Percentiles rank a stretch among this genome's conserved stretches.
Conservation (phyloP, 2,888 invertebrate genomes). For the Eupelmus urozonus region DNA sequence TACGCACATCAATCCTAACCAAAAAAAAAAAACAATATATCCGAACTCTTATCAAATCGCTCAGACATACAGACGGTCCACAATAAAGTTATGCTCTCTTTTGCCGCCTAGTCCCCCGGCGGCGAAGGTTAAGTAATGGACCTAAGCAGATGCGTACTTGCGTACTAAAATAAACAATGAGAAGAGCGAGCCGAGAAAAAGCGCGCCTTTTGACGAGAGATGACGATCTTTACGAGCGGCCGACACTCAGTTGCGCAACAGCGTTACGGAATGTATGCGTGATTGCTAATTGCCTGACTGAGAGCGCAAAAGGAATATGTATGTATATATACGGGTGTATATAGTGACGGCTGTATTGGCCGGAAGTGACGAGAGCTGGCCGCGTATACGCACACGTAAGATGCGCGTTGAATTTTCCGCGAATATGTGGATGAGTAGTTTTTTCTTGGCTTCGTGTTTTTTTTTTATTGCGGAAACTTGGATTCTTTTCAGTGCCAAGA, state of each 20-base stretch:
- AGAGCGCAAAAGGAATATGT: too few relatives aligned
- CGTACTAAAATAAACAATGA: not conserved
- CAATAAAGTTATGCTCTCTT: too few relatives aligned
- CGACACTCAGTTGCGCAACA: constrained; percentile 70
- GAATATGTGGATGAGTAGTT: not conserved
- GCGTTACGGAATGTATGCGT: constrained; percentile 72
- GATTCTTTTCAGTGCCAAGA: constrained; percentile 7
- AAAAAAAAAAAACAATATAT: too few relatives aligned
- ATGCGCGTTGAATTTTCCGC: too few relatives aligned
- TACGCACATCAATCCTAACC: too few relatives aligned
- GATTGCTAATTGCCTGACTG: constrained; percentile 73
- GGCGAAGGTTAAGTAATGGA: too few relatives aligned
- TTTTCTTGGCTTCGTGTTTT: not conserved
- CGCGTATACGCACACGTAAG: constrained; percentile 41
- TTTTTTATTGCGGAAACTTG: constrained; percentile 25
- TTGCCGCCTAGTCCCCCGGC: too few relatives aligned
- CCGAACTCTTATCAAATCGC: too few relatives aligned
- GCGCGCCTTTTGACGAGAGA: constrained; percentile 45
- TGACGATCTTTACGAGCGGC: constrained; percentile 62
- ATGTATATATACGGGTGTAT: constrained; percentile 62
- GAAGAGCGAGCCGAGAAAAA: not conserved
- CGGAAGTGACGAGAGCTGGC: constrained; percentile 66
- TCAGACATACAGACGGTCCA: too few relatives aligned
- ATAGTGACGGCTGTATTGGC: constrained; percentile 62
- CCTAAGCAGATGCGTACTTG: not conserved